phyloP scores from a whole-genome alignment of 1,140 invertebrate genomes.

The Drosophila sucinea region DNA sequence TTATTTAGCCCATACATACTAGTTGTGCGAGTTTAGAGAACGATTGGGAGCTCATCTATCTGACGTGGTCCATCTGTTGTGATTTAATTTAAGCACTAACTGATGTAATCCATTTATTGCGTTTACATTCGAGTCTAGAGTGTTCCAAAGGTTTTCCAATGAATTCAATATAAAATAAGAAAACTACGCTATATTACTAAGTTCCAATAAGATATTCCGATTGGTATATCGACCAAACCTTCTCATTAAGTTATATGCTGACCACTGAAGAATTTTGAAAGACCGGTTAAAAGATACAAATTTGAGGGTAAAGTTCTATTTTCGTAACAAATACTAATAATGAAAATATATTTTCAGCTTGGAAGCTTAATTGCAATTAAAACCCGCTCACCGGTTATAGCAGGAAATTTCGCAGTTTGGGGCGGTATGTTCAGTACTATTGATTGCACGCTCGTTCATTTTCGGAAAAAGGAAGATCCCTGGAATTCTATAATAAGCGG shows the following conservation, averaged over 20 bases:
- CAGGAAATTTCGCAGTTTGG: constrained; percentile 97
- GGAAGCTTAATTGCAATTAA: constrained; percentile 94
- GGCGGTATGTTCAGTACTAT: constrained; percentile 98
- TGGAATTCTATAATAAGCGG: constrained; percentile 99
- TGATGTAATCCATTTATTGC: neutral
- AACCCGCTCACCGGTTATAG: constrained; percentile 94
- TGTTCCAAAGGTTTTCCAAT: neutral
- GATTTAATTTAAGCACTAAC: no score
- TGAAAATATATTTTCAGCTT: constrained; percentile 82
- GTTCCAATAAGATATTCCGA: no score
- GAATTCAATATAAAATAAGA: neutral
- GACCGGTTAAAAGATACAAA: neutral
- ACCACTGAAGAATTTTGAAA: no score
- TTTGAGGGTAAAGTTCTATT: no score
- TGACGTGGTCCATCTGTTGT: no score
- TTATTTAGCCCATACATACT: neutral
- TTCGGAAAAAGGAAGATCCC: constrained; percentile 98
- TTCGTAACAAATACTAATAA: neutral
- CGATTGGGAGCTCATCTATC: neutral
- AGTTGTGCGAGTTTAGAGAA: neutral
- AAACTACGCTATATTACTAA: neutral
- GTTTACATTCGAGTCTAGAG: neutral
- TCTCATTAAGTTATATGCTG: no score
- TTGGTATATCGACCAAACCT: no score
- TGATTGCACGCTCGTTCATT: constrained; percentile 97